phyloP scores from a whole-genome alignment of 2,797 vertebrate species.

The Dicrostonyx torquatus region DNA sequence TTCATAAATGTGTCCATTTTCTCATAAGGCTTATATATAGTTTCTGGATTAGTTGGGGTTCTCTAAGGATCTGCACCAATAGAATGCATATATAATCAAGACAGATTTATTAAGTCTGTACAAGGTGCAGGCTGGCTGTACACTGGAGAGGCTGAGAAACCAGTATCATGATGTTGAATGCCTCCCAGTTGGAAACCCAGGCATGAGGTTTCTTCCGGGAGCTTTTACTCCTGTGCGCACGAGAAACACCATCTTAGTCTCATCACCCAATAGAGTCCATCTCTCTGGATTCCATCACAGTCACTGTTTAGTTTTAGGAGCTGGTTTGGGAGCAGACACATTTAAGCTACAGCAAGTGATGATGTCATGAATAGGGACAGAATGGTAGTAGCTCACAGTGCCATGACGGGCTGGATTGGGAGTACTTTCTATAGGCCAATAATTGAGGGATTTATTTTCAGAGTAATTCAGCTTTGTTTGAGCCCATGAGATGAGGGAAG shows the following conservation, averaged over 20 bases:
- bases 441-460: background rate
- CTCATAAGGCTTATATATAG: slow-evolving; percentile 26
- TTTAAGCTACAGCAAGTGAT: background rate
- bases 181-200: background rate
- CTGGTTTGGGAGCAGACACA: background rate
- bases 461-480: background rate
- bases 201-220: background rate
- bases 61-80: background rate
- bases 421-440: background rate
- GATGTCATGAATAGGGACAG: background rate
- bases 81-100: background rate
- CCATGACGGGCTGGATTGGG: background rate
- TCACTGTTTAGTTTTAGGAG: background rate
- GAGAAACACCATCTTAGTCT: background rate
- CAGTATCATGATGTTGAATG: background rate
- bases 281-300: background rate
- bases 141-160: background rate
- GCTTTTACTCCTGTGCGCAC: background rate
- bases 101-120: background rate
- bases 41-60: background rate
- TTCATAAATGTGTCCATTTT: background rate
- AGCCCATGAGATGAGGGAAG: background rate
- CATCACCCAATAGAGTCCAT: no score
- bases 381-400: background rate
- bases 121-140: no score